phyloP scores from a whole-genome alignment of 53 echinoderm and acorn worm species.

The Temnopleurus reevesii region DNA sequence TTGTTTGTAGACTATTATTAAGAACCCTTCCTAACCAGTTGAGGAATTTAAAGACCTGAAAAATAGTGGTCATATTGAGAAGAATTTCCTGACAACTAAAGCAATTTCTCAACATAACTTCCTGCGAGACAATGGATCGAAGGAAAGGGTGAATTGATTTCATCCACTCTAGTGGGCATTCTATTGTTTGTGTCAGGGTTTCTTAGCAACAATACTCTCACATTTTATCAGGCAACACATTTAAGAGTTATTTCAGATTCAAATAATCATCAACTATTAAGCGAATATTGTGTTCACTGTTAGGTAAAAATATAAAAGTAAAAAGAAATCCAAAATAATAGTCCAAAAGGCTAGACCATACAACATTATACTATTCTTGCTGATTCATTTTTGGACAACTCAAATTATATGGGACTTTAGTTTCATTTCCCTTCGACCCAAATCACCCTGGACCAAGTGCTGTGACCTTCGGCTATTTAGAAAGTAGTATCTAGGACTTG shows the following conservation, averaged over 20 bases:
- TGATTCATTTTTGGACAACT: not conserved
- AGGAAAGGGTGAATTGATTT: not conserved
- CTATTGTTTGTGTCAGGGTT: too few species aligned
- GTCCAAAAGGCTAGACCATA: too few species aligned
- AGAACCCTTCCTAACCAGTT: too few species aligned
- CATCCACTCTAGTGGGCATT: not conserved
- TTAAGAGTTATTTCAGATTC: too few species aligned
- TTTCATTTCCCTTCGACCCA: constrained; percentile 3
- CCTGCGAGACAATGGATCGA: not conserved
- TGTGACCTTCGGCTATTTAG: not conserved
- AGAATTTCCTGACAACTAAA: constrained; percentile 30
- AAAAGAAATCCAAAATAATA: too few species aligned
- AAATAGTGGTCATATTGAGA: not conserved
- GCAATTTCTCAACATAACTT: not conserved
- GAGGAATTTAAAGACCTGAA: too few species aligned
- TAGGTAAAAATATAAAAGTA: too few species aligned
- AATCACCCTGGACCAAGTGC: not conserved
- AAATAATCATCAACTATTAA: too few species aligned
- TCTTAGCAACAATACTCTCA: too few species aligned
- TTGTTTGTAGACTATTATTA: too few species aligned
- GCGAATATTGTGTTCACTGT: too few species aligned
- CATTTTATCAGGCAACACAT: too few species aligned
- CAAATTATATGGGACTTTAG: not conserved
- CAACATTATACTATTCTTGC: not conserved
- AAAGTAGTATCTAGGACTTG: not conserved